phyloP scores from a whole-genome alignment of 1,140 invertebrate genomes.

The Phymastichus coffea region DNA sequence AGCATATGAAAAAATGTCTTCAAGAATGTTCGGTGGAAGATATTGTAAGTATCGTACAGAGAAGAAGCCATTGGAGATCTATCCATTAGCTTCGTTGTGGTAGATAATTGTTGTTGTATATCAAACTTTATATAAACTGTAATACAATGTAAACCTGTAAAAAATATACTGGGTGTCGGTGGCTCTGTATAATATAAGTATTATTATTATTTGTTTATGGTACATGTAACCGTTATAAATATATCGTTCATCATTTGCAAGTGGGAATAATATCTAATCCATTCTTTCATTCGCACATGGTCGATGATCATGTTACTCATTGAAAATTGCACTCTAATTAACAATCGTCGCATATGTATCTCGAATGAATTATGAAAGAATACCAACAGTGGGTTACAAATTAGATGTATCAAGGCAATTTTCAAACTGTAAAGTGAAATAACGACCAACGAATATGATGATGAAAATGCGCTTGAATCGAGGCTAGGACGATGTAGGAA shows the following conservation, averaged over 20 bases:
- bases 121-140: constrained; percentile 58
- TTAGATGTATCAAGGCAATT: no score
- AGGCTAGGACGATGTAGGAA: constrained; percentile 58
- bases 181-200: constrained; percentile 57
- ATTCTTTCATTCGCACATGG: constrained; percentile 22
- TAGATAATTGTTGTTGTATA: constrained; percentile 56
- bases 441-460: constrained; percentile 5
- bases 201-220: constrained; percentile 56
- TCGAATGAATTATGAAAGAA: not conserved
- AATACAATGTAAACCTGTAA: constrained; percentile 60
- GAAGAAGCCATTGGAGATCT: constrained; percentile 31
- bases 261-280: constrained; percentile 33
- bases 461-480: constrained; percentile 35
- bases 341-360: not conserved
- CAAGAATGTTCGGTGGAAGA: constrained; percentile 41
- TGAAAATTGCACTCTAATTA: constrained; percentile 2
- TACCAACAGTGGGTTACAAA: not conserved
- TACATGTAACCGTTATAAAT: constrained; percentile 57
- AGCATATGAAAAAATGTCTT: no score
- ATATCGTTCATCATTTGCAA: constrained; percentile 54
- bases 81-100: constrained; percentile 36
- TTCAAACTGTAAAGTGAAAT: not conserved
- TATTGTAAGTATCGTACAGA: constrained; percentile 47
- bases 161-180: constrained; percentile 58
- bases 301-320: not conserved